A percentile compares a stretch with the other conserved stretches of the same genome.
These are phyloP conservation scores for Salvator merianae DNA, from an alignment of 2,113 vertebrate genomes.

Conservation along the genomic window DNA sequence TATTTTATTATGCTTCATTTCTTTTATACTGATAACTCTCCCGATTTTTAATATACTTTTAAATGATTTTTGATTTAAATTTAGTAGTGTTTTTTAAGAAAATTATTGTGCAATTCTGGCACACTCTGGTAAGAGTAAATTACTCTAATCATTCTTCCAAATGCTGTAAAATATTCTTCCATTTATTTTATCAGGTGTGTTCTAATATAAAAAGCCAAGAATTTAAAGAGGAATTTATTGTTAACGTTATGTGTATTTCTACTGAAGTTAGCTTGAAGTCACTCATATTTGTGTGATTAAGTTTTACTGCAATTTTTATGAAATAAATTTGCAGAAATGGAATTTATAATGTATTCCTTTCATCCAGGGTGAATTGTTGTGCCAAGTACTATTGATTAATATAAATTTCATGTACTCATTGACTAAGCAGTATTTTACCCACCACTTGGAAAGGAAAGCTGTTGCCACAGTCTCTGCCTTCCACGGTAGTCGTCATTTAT, in stretches of 20 bases:
- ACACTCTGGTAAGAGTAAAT: slow-evolving; percentile 72
- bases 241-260: slow-evolving; percentile 61
- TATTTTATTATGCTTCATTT: slow-evolving; percentile 82
- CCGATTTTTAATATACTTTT: slow-evolving; percentile 81
- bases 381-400: not conserved
- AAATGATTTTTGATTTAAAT: slow-evolving; percentile 72
- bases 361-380: slow-evolving; percentile 7
- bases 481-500: no score
- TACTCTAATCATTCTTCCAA: slow-evolving; percentile 66
- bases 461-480: no score
- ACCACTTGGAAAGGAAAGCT: no score
- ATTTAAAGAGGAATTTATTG: slow-evolving; percentile 48
- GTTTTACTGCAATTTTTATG: slow-evolving; percentile 63
- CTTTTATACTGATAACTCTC: slow-evolving; percentile 80
- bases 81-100: slow-evolving; percentile 58
- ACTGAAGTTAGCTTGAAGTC: slow-evolving; percentile 43
- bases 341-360: slow-evolving; percentile 49
- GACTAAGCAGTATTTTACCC: no score
- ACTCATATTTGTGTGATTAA: slow-evolving; percentile 52
- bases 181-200: slow-evolving; percentile 65
- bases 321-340: slow-evolving; percentile 60
- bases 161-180: slow-evolving; percentile 63
- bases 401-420: not conserved
- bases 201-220: slow-evolving; percentile 61
- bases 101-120: slow-evolving; percentile 58